Percentiles rank a stretch among this genome's conserved stretches.
Evolutionary conservation across 2,113 vertebrate genomes (phyloP).

Genomic region (Lasiurus cinereus): DNA sequence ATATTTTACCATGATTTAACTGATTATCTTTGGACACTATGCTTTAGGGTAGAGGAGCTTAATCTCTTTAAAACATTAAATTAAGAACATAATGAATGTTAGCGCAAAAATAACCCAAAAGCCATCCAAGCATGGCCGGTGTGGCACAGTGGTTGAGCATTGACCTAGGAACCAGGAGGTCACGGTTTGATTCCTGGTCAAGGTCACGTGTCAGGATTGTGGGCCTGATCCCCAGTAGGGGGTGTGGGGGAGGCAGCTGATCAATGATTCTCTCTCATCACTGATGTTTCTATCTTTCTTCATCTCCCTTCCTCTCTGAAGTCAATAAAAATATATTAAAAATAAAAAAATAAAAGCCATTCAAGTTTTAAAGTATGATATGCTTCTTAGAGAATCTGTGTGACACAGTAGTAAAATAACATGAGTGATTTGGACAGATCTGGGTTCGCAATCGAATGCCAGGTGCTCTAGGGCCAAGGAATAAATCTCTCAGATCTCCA

Average conservation of each 20-base stretch:
- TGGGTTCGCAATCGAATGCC: not conserved
- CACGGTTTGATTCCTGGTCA: too few relatives aligned
- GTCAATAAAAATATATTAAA: too few relatives aligned
- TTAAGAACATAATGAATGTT: not conserved
- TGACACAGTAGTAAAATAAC: not conserved
- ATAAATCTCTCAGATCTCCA: rapidly evolving
- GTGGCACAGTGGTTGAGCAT: too few relatives aligned
- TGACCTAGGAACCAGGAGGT: too few relatives aligned
- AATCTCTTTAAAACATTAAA: not conserved
- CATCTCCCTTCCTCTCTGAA: too few relatives aligned
- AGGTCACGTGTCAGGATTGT: too few relatives aligned
- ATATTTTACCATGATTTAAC: not conserved
- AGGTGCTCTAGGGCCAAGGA: not conserved
- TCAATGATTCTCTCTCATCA: too few relatives aligned
- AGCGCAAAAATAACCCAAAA: constrained; percentile 54
- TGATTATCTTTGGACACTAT: not conserved
- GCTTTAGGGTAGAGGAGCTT: not conserved
- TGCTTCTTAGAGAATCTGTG: not conserved
- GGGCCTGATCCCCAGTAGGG: not conserved
- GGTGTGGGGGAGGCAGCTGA: not conserved
- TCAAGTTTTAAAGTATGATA: not conserved
- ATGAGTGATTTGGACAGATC: not conserved
- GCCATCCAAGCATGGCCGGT: too few relatives aligned
- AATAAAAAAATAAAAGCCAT: constrained; percentile 20
- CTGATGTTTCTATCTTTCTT: too few relatives aligned